A percentile compares a stretch with the other conserved stretches of the same genome.
Conservation (phyloP, 2,888 invertebrate species). For the Chalcis sispes region DNA sequence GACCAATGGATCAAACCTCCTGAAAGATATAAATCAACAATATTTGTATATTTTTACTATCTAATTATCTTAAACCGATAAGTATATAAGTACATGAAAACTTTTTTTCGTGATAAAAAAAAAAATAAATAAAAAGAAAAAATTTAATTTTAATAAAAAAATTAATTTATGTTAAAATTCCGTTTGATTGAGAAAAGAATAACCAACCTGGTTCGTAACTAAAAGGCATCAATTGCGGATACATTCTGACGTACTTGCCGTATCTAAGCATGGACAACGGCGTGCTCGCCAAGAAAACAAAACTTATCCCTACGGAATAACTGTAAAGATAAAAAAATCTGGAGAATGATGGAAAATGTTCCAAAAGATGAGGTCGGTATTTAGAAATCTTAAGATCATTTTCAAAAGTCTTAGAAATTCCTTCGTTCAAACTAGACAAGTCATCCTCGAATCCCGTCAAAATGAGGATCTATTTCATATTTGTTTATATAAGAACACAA, state of each 20-base stretch:
- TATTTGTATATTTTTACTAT: neutral
- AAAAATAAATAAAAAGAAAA: no score
- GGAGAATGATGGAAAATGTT: conserved; percentile 15
- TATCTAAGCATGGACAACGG: conserved; percentile 30
- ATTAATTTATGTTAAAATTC: no score
- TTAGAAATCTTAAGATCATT: conserved; percentile 22
- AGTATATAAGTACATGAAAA: no score
- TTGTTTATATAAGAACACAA: no score
- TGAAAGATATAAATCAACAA: conserved; percentile 1
- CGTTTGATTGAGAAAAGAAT: neutral
- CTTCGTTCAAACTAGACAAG: conserved; percentile 21
- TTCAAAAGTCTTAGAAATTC: conserved; percentile 20
- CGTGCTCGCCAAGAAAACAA: neutral
- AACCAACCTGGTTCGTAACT: conserved; percentile 47
- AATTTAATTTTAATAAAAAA: no score
- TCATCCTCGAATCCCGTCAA: no score
- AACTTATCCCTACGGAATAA: conserved; percentile 20
- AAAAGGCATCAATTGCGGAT: conserved; percentile 33
- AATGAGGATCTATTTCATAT: no score
- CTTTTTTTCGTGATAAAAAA: no score
- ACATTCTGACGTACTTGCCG: conserved; percentile 46
- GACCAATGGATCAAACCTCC: conserved; percentile 50
- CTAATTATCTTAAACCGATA: no score
- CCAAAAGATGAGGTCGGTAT: conserved; percentile 32
- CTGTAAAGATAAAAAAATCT: conserved; percentile 38